Conservation (phyloP, 2,797 vertebrate species). For the Sebastes baramenuke region DNA sequence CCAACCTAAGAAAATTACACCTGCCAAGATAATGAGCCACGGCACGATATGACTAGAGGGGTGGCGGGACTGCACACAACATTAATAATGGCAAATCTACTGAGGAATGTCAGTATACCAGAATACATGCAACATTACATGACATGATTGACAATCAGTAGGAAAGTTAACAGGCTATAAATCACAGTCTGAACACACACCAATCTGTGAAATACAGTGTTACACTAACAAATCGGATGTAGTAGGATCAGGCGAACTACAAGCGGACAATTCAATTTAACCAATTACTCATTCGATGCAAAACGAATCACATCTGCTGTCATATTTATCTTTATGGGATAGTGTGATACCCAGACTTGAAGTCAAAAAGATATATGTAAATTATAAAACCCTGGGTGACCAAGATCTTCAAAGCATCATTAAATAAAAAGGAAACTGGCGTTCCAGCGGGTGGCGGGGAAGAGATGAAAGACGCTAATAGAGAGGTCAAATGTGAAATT, state of each 20-base stretch:
- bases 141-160: not conserved
- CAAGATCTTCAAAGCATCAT: slow-evolving; percentile 1
- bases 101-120: slow-evolving; percentile 24
- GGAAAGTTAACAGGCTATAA: not conserved
- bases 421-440: slow-evolving; percentile 34
- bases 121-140: not conserved
- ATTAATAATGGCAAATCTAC: slow-evolving; percentile 46
- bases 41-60: slow-evolving; percentile 14
- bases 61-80: not conserved
- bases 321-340: not conserved
- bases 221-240: not conserved
- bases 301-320: not conserved
- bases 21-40: slow-evolving; percentile 41
- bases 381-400: not conserved
- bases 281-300: not conserved
- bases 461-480: slow-evolving; percentile 36
- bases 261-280: not conserved
- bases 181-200: not conserved
- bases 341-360: not conserved
- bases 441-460: not conserved
- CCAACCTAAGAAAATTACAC: slow-evolving; percentile 20
- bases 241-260: not conserved
- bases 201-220: not conserved
- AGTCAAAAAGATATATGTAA: not conserved
- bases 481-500: slow-evolving; percentile 47